A percentile compares a stretch with the other conserved stretches of the same genome.
These are phyloP conservation scores for Melipona quadrifasciata DNA, from an alignment of 1,140 invertebrate species.

Conservation along the genomic window DNA sequence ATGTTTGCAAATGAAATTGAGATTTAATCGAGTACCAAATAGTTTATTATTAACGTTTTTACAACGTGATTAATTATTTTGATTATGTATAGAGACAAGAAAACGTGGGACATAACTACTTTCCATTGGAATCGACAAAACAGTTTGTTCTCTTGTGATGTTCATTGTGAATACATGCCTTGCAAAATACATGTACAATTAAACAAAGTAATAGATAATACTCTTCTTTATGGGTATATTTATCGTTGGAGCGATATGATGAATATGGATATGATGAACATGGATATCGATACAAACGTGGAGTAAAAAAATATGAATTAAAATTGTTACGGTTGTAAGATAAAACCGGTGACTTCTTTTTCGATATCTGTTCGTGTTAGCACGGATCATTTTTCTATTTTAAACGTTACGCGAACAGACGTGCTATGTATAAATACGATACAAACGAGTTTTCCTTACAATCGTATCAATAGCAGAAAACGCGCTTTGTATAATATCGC, in stretches of 20 bases:
- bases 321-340: conserved; percentile 56
- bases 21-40: conserved; percentile 20
- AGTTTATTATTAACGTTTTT: conserved; percentile 15
- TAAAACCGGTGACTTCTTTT: conserved; percentile 2
- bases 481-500: conserved; percentile 53
- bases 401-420: too few species aligned
- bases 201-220: conserved; percentile 32
- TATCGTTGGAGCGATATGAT: conserved; percentile 38
- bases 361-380: neutral
- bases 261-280: conserved; percentile 50
- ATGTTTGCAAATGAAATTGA: conserved; percentile 19
- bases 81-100: neutral
- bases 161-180: conserved; percentile 45
- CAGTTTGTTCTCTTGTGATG: conserved; percentile 18
- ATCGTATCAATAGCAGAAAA: conserved; percentile 34
- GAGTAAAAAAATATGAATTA: conserved; percentile 41
- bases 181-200: conserved; percentile 35
- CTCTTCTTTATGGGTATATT: conserved; percentile 40
- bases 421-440: neutral
- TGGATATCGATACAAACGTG: conserved; percentile 38
- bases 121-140: neutral
- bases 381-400: neutral
- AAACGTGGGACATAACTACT: neutral
- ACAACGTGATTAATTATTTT: conserved; percentile 31
- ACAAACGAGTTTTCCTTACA: conserved; percentile 59